Base-by-base conservation (phyloP, 2,113 vertebrate species). In the Noctilio leporinus region DNA sequence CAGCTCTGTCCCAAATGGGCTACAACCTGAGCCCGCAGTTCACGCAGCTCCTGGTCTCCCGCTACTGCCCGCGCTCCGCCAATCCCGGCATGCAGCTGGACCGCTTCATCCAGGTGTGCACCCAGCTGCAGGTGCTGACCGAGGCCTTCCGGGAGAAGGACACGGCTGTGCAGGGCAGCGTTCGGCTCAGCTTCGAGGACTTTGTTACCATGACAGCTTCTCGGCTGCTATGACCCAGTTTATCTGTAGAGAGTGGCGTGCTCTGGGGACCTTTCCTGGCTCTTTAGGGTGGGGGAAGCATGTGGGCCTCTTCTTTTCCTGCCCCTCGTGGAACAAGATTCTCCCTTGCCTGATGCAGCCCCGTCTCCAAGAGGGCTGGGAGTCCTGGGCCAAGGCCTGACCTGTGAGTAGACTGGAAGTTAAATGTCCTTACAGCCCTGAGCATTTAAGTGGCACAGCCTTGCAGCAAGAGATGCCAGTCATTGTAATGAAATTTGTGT, bases 11-110 rank as follows among this genome's bases (percentile, higher is more conserved):
- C 88, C 99, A 99, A 95, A 99, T 99, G 99, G 99, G 99, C 49
- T 99, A 99, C 96, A 99, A 98, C 97, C 98, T 99, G 93, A 99
- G 99, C 91, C 99, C 99, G 1, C 99, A 99, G 98, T 99, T 99
- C 57, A 98, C 98, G 3, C 99, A 99, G 96, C 97, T 98, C 24
- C 94, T 99, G 96, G 97, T 99, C 93, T 98, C 98, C 11, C 98
- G 98, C 5, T 99, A 98, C 2, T 64, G 95, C 24, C 53, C 95
- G 0, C 97, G 94, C 0, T 97, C 95, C 0, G 85, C 97, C 80
- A 98, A 20, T 0, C 98, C 98, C n/a, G 90, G 97, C 62, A 98
- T 99, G 97, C 99, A 99, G 72, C 98, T 99, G 26, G 99, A 99
- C 97, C 97, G 98, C 95, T 99, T 99, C 98, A 99, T 99, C 96